Base-by-base conservation (phyloP, 2,113 vertebrate species). In the Edolisoma coerulescens region DNA sequence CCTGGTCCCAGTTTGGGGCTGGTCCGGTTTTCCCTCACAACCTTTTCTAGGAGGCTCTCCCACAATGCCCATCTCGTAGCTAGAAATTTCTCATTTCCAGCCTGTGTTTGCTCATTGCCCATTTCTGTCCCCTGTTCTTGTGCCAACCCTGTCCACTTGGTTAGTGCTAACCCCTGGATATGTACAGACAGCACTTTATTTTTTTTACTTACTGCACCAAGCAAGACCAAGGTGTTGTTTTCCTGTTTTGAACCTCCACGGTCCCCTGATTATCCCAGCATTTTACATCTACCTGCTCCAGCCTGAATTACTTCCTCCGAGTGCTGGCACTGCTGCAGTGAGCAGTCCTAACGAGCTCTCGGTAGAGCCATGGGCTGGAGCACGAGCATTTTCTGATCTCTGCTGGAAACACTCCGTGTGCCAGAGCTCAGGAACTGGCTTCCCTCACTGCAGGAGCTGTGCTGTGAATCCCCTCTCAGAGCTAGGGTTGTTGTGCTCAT, bases 51-150 rank as follows among this genome's bases (percentile, higher is more conserved):
- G 28, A 69, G 65, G 80, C 9, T 77, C 32, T 74, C 73, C 32
- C 26, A 64, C n/a, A 77, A 42, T 0, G 0, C 20, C 20, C 15
- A 37, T 21, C 47, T 70, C 3, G 1, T 22, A 35, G 44, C 39
- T 56, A 63, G 44, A 60, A 79, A 76, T 7, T 7, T 50, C 70
- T 56, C 8, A 11, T 75, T 87, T 84, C 60, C 69, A 71, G 39
- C 8, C 44, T 39, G 11, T 42, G 16, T 54, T 87, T 68, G 64
- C 42, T 41, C 20, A 30, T 2, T 28, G 50, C 10, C 24, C 37
- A 28, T 30, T 71, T 22, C 68, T 6, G 35, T 10, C 5, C 37
- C 32, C 23, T 10, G 24, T 19, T 76, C n/a, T 41, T 32, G 33
- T 47, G 17, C 68, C 86, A 94, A 7, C 12, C 11, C 57, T 37